A percentile compares a stretch with the other conserved stretches of the same genome.
Evolutionary conservation across 2,113 vertebrate species (phyloP).

Genomic region (Pseudopipra pipra): DNA sequence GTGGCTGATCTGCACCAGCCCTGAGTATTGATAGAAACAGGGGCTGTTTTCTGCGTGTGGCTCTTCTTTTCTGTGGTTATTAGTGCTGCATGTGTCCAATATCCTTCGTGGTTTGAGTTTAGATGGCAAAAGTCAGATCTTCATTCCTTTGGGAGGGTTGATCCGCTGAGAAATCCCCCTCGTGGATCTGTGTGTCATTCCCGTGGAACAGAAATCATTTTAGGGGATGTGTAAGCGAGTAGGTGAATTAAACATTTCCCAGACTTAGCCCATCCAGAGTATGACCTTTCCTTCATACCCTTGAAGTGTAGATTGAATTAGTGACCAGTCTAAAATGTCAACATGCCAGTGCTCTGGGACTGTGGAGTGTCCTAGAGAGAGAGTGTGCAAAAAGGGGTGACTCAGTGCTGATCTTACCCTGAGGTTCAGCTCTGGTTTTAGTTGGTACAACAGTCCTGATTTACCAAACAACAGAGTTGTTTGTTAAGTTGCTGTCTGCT

Average conservation of each 20-base stretch:
- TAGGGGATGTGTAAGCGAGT: background rate
- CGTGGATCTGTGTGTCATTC: background rate
- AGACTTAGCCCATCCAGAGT: background rate
- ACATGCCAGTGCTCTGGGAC: background rate
- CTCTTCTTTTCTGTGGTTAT: background rate
- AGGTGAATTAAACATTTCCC: background rate
- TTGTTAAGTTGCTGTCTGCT: background rate
- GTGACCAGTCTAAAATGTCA: background rate
- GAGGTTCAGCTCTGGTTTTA: background rate
- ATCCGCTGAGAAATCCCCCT: background rate
- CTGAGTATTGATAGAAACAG: background rate
- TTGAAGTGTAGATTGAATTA: background rate
- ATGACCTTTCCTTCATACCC: background rate
- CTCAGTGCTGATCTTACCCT: rapidly evolving
- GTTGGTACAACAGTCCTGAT: background rate
- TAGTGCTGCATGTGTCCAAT: background rate
- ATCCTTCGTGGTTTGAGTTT: background rate
- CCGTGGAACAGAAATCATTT: background rate
- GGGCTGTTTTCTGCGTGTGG: background rate
- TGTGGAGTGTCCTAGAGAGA: background rate
- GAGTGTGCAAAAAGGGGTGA: background rate
- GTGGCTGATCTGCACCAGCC: background rate
- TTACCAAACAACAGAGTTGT: background rate
- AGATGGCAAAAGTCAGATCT: background rate
- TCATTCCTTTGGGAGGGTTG: rapidly evolving